Percentiles rank a stretch among this genome's conserved stretches.
These are phyloP conservation scores for Chlorospingus flavigularis DNA, from an alignment of 2,797 vertebrate genomes.

Conservation along the genomic window DNA sequence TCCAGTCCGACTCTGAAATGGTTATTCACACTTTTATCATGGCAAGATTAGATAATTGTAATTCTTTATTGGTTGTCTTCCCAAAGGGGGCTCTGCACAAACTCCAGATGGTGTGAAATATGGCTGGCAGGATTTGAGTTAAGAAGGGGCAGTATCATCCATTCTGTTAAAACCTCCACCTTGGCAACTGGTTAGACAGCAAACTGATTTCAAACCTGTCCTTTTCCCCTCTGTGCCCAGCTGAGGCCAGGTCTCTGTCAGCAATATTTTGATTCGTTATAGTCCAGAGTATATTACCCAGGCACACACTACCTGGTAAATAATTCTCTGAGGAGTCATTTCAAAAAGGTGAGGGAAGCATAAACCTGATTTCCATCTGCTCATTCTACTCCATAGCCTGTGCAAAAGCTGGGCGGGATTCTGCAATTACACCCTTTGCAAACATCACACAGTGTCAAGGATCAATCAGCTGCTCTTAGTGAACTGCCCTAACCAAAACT, in stretches of 20 bases:
- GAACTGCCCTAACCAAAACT: not conserved
- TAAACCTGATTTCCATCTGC: not conserved
- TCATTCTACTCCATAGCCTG: not conserved
- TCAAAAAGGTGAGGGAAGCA: not conserved
- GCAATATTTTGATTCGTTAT: not conserved
- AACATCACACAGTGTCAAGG: not conserved
- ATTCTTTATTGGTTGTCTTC: slow-evolving; percentile 44
- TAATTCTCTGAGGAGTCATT: not conserved
- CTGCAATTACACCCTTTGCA: not conserved
- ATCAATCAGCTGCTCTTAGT: not conserved
- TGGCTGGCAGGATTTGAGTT: slow-evolving; percentile 18
- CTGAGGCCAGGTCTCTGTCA: not conserved
- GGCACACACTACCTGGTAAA: not conserved
- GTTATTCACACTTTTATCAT: slow-evolving; percentile 41
- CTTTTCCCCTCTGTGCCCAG: not conserved
- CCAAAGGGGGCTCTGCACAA: slow-evolving; percentile 38
- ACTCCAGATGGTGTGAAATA: slow-evolving; percentile 62
- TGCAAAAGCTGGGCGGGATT: not conserved
- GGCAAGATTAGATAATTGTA: slow-evolving; percentile 58
- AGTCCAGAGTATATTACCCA: not conserved
- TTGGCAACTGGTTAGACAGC: slow-evolving; percentile 27
- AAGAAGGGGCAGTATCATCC: slow-evolving; percentile 30
- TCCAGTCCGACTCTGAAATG: slow-evolving; percentile 42
- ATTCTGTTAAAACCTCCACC: slow-evolving; percentile 22
- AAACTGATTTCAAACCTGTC: slow-evolving; percentile 1